Conservation (phyloP, 2,113 vertebrate species). For the human (Homo sapiens) region GRCh38 chr1:46428501-46429000, state of each 20-base stretch:
- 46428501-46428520: too few species aligned
- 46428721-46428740: not conserved
- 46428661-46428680: too few species aligned
- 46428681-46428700: too few species aligned
- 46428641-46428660: too few species aligned
- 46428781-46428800: not conserved
- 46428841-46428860: not conserved
- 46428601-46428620: too few species aligned
- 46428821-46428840: not conserved
- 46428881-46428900: not conserved
- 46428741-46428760: not conserved
- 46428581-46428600: too few species aligned
- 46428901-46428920: not conserved
- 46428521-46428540: too few species aligned
- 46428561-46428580: too few species aligned
- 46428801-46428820: not conserved
- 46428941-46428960: not conserved
- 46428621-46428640: too few species aligned
- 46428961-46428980: too few species aligned
- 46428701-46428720: not conserved
- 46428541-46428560: too few species aligned
- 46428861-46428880: not conserved
- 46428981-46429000: not conserved
- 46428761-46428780: not conserved
- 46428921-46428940: not conserved